A percentile compares a stretch with the other conserved stretches of the same genome.
Evolutionary conservation across 2,797 vertebrate genomes (phyloP).

Genomic region (Gambelia wislizenii): DNA sequence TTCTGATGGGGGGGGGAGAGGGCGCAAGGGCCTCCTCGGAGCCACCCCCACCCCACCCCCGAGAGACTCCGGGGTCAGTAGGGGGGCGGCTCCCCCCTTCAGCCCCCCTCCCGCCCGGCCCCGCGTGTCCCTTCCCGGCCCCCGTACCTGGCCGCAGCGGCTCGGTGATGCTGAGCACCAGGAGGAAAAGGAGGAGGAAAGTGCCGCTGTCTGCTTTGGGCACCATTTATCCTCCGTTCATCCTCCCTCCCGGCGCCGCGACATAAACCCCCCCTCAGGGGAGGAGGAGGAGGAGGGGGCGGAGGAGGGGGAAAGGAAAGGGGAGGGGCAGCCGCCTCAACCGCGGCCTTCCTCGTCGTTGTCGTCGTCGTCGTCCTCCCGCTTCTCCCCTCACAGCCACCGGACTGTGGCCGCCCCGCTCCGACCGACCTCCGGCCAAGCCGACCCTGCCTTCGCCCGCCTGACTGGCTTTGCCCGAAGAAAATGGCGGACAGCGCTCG

Average conservation of each 20-base stretch:
- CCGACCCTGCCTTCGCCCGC: background rate
- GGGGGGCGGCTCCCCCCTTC: no score
- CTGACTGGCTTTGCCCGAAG: no score
- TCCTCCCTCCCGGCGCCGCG: conserved; percentile 85
- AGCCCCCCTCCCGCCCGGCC: background rate
- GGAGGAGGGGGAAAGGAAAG: background rate
- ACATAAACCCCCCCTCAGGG: conserved; percentile 70
- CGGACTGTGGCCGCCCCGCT: no score
- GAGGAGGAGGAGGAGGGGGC: conserved; percentile 45
- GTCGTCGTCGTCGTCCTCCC: conserved; percentile 34
- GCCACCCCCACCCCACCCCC: no score
- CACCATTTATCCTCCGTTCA: conserved; percentile 99
- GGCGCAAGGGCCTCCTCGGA: no score
- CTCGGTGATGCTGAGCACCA: conserved; percentile 91
- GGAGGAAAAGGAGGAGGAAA: conserved; percentile 91
- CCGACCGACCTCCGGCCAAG: background rate
- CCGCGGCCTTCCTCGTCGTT: no score
- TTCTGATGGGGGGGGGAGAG: no score
- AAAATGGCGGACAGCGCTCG: no score
- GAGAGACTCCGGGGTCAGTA: no score
- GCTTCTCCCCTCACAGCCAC: background rate
- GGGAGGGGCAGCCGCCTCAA: conserved; percentile 35
- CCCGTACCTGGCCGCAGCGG: conserved; percentile 91
- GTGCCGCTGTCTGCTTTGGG: conserved; percentile 94
- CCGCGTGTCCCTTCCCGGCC: background rate